Evolutionary conservation across 2,888 invertebrate genomes (phyloP), one percentile per base, ranked within the genome.

Genomic region (Cheilosia pagana): DNA sequence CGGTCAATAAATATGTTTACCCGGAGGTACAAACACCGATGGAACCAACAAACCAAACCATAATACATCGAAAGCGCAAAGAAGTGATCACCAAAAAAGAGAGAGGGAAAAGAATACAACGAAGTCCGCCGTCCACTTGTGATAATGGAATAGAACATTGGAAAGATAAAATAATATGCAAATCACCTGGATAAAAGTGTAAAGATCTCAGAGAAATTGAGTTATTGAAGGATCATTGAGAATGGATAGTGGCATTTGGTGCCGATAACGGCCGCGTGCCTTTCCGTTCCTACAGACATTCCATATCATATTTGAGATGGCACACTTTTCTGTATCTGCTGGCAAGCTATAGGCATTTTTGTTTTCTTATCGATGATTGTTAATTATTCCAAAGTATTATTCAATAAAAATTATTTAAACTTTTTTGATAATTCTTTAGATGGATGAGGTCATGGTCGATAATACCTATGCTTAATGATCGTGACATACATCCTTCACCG

Each of bases 1-100:
- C 81, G 85, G 85, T 85, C 81, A 81, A 85, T 85, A 85, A 85
- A 85, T 85, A 85, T 85, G 71, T 85, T 85, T 85, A 81, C 71
- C 75, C 71, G 85, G 75, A 85, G 85, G 85, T 81, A 67, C 67
- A 76, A 85, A 81, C 63, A 79, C 75, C 63, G 48, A 79, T 60
- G 75, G 53, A 81, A 75, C 75, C 63, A 65, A 55, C 68, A 65
- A 75, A n/a, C 50, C 60, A 25, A 55, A 62, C 62, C 68, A 35
- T 35, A 35, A 35, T 35, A 35, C 35, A 75, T 74, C 62, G 23
- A 43, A 74, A 60, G 55, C 62, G 62, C 74, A 63, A 68, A 43
- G 63, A 68, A 75, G 52, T 68, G 79, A 74, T 83, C 83, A 74
- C 55, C 67, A 55, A 77, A 77, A 77, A 78, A 63, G 39, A 76